Evolutionary conservation across 1,140 invertebrate genomes (phyloP), one percentile per base, ranked within the genome.

Genomic region (Patella vulgata): DNA sequence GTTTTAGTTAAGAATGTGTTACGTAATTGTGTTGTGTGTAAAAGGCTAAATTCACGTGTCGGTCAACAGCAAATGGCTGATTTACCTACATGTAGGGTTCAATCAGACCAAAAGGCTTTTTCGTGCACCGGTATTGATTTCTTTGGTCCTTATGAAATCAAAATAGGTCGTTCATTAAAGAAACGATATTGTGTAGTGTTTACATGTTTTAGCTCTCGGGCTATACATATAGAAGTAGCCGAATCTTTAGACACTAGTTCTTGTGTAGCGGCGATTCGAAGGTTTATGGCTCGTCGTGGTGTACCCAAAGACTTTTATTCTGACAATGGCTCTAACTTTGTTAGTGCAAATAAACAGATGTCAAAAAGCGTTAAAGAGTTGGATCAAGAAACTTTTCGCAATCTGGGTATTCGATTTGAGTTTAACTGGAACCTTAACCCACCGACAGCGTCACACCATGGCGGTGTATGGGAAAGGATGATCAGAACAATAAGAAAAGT

Each of bases 1-100:
- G 43, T 31, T 25, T 43, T 31, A 0, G 46, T 59, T 2, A 21
- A 14, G 14, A 21, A 2, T 50, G 4, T 42, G 8, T 17, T 71
- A 8, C 51, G 43, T n/a, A 68, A 63, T 21, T 72, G 70, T 50
- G 63, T 72, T 14, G 19, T 23, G 6, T 70, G 70, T 58, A 28
- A 63, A 6, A 65, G 21, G 39, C 44, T 62, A 0, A 17, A 62
- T 4, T 30, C 53, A 23, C 19, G 17, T 14, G 4, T 30, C 1
- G 17, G 31, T n/a, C 25, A 21, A 6, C 66, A 68, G 33, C 57
- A 66, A 27, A 71, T 71, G 70, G 36, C 61, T 23, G 53, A 64
- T 21, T 46, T 66, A 0, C 70, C 70, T 11, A 25, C 21, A 31
- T 66, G 66, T 21, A 25, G 70, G 14, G 3, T 70, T 25, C 42